These are phyloP conservation scores for Jordanella pulchra DNA, from an alignment of 2,797 vertebrate species.

Conservation along the genomic window DNA sequence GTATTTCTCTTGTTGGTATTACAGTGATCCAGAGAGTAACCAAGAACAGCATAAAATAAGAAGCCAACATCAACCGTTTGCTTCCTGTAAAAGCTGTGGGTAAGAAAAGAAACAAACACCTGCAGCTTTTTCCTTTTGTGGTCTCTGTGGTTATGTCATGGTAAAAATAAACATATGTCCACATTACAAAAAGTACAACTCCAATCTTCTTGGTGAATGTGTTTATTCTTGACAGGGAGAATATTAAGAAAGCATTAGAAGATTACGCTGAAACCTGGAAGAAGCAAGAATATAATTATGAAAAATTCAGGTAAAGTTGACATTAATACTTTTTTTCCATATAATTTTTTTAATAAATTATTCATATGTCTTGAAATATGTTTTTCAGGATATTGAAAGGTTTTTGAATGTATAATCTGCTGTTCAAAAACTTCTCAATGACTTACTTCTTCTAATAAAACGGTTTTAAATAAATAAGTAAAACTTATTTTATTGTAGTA, in stretches of 20 bases:
- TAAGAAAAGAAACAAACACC: conserved; percentile 34
- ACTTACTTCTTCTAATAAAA: too few species aligned
- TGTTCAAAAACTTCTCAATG: background rate
- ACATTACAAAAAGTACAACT: background rate
- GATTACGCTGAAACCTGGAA: conserved; percentile 65
- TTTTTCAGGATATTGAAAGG: background rate
- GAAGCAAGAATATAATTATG: conserved; percentile 61
- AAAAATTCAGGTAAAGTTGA: conserved; percentile 63
- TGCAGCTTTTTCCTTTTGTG: background rate
- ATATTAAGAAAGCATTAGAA: conserved; percentile 51
- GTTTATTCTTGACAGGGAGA: conserved; percentile 53
- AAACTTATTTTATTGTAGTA: background rate
- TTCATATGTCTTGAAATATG: background rate
- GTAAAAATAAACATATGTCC: background rate
- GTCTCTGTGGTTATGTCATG: background rate
- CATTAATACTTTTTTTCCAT: background rate
- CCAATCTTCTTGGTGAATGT: background rate
- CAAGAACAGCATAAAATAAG: conserved; percentile 22
- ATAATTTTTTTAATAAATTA: background rate
- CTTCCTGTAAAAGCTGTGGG: conserved; percentile 59
- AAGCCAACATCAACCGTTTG: background rate
- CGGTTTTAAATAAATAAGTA: too few species aligned
- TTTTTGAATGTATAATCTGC: background rate
- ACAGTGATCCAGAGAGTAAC: conserved; percentile 40
- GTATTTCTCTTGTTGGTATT: background rate